phyloP scores from a whole-genome alignment of 2,797 vertebrate genomes.

The Thamnophis elegans region DNA sequence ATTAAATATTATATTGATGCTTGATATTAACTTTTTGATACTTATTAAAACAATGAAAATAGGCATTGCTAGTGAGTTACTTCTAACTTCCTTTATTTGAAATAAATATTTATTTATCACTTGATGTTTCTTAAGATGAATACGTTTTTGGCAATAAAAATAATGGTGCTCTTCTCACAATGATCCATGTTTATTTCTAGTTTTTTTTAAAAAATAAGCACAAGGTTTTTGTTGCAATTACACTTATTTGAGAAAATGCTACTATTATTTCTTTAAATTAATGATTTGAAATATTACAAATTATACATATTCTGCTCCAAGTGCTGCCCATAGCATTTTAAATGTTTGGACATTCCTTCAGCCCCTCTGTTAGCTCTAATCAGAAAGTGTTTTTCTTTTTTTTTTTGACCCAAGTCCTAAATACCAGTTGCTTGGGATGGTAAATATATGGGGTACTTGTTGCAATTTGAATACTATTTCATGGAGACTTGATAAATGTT shows the following conservation, averaged over 20 bases:
- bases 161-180: slow-evolving; percentile 10
- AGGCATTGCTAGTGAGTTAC: not conserved
- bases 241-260: not conserved
- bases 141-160: slow-evolving; percentile 20
- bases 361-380: not conserved
- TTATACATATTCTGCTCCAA: not conserved
- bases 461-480: not conserved
- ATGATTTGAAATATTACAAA: slow-evolving; percentile 4
- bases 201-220: not conserved
- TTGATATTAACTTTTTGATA: slow-evolving; percentile 7
- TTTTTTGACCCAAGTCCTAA: not conserved
- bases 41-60: slow-evolving; percentile 14
- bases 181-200: not conserved
- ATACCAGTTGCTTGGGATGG: not conserved
- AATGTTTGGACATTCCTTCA: not conserved
- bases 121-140: slow-evolving; percentile 13
- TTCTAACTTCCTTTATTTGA: slow-evolving; percentile 9
- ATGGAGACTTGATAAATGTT: not conserved
- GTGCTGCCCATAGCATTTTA: not conserved
- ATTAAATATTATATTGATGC: not conserved
- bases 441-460: not conserved
- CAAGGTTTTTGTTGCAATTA: not conserved
- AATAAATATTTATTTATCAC: slow-evolving; percentile 15
- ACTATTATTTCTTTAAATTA: slow-evolving; percentile 1
- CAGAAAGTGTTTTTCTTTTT: not conserved